Conservation (phyloP, 2,113 vertebrate genomes). For the Perognathus longimembris region DNA sequence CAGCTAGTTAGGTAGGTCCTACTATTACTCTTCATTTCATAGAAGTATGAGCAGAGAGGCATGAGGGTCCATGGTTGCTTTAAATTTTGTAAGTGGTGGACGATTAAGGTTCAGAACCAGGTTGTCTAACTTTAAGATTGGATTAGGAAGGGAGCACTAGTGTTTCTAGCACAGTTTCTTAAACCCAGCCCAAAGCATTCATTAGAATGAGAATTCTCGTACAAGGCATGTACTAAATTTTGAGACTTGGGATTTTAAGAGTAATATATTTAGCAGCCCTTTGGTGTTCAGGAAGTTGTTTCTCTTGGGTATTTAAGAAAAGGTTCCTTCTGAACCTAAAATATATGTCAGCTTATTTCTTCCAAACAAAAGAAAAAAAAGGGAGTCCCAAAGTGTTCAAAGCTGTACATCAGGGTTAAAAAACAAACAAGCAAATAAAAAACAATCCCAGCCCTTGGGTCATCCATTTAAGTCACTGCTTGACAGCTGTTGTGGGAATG, state of each 20-base stretch:
- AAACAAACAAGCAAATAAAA: constrained; percentile 77
- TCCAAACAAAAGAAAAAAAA: constrained; percentile 12
- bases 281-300: constrained; percentile 47
- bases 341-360: constrained; percentile 68
- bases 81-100: not conserved
- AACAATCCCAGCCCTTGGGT: constrained; percentile 79
- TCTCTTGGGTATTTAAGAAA: constrained; percentile 61
- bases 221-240: constrained; percentile 48
- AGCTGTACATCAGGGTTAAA: constrained; percentile 70
- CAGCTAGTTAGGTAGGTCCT: not conserved
- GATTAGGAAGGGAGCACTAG: not conserved
- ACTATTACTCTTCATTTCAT: not conserved
- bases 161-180: not conserved
- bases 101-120: not conserved
- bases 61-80: not conserved
- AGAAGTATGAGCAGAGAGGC: not conserved
- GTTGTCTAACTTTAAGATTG: not conserved
- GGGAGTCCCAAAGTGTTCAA: constrained; percentile 44
- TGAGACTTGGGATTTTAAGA: constrained; percentile 53
- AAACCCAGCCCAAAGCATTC: constrained; percentile 12
- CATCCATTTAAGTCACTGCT: constrained; percentile 82
- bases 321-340: constrained; percentile 60
- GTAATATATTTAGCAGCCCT: constrained; percentile 48
- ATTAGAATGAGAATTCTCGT: constrained; percentile 56
- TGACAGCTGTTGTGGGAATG: constrained; percentile 83